These are phyloP conservation scores for Turdus rufiventris DNA, from an alignment of 2,113 vertebrate species.

Conservation along the genomic window DNA sequence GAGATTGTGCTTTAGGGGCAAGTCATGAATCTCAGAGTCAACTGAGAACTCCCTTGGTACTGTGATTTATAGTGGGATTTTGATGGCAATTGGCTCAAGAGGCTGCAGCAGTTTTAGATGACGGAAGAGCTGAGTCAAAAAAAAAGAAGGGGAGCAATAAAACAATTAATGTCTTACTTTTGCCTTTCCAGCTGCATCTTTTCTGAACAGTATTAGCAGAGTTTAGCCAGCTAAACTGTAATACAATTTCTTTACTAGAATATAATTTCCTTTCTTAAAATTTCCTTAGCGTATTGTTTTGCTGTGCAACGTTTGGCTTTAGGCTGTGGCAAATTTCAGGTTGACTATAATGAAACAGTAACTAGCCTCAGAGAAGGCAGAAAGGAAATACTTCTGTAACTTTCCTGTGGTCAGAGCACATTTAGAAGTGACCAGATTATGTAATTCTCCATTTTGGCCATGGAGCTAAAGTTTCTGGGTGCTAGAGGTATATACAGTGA, in stretches of 20 bases:
- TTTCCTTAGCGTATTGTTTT: background rate
- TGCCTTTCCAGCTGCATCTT: background rate
- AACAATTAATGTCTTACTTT: background rate
- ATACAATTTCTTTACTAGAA: background rate
- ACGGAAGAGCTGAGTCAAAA: background rate
- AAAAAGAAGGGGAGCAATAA: background rate
- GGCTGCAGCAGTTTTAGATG: background rate
- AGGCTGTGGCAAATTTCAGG: background rate
- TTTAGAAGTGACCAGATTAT: background rate
- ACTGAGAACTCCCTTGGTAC: background rate
- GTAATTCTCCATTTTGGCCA: background rate
- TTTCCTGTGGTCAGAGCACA: rapidly evolving
- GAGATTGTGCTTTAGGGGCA: background rate
- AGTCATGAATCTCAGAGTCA: background rate
- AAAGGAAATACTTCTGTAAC: background rate
- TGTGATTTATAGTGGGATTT: background rate
- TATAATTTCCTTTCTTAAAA: background rate
- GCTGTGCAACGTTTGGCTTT: background rate
- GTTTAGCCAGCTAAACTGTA: background rate
- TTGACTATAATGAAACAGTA: background rate
- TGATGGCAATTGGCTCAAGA: background rate
- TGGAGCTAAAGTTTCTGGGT: background rate
- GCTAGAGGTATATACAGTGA: background rate
- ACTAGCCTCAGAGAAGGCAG: background rate
- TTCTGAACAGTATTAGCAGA: background rate